phyloP scores from a whole-genome alignment of 2,113 vertebrate genomes.

The Apodemus sylvaticus region DNA sequence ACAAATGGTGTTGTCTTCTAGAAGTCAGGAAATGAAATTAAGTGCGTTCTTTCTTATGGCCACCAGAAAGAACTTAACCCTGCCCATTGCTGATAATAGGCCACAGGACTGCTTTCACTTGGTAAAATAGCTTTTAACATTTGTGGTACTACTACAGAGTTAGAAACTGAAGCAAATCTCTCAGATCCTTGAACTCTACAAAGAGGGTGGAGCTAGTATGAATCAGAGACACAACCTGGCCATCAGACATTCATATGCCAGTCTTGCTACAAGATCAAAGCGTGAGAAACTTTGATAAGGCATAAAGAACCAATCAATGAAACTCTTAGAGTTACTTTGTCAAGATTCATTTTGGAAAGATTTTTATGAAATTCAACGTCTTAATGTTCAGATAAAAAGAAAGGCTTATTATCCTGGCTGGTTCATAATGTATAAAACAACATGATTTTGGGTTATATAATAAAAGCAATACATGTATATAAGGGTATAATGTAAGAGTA shows the following conservation, averaged over 20 bases:
- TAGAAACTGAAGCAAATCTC: background rate
- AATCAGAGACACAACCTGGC: background rate
- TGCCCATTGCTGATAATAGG: background rate
- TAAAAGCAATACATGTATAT: background rate
- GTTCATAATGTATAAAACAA: background rate
- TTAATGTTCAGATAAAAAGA: background rate
- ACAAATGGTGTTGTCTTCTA: background rate
- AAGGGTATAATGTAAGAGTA: background rate
- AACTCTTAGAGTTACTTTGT: background rate
- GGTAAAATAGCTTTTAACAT: background rate
- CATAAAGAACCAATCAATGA: background rate
- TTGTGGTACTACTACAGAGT: background rate
- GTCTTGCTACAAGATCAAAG: background rate
- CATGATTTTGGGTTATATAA: background rate
- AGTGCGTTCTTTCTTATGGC: background rate
- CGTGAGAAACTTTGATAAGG: background rate
- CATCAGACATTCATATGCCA: background rate
- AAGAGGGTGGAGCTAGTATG: no score
- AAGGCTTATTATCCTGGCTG: background rate
- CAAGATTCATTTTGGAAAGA: background rate
- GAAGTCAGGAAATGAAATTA: background rate
- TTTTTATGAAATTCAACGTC: slow-evolving; percentile 8
- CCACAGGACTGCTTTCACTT: background rate
- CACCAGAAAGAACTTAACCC: background rate
- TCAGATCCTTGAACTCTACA: background rate